phyloP scores from a whole-genome alignment of 2,113 vertebrate species.

The Patagioenas fasciata region DNA sequence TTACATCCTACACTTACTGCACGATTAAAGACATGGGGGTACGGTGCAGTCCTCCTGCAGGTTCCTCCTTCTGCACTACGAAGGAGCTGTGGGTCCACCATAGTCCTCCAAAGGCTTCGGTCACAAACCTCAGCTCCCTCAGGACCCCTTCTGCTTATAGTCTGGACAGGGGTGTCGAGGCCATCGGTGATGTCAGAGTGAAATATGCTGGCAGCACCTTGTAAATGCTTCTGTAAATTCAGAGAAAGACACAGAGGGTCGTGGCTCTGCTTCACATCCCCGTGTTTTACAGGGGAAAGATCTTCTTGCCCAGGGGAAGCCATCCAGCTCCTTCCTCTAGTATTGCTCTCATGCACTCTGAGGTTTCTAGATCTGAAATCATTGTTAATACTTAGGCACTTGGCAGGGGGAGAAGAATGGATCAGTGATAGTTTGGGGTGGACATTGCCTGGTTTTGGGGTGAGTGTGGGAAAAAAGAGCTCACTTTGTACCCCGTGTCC shows the following conservation, averaged over 20 bases:
- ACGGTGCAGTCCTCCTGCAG: background rate
- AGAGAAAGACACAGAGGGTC: background rate
- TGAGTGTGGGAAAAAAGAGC: background rate
- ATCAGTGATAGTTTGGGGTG: background rate
- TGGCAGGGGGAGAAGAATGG: background rate
- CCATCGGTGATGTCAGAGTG: background rate
- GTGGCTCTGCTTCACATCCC: fast-evolving
- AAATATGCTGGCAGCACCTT: background rate
- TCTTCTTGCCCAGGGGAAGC: background rate
- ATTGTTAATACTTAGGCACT: background rate
- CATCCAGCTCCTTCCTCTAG: background rate
- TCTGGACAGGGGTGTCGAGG: background rate
- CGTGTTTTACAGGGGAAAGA: background rate
- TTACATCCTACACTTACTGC: constrained; percentile 4
- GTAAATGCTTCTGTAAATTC: background rate
- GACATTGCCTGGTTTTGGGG: background rate
- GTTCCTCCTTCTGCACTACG: constrained; percentile 30
- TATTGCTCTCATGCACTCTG: background rate
- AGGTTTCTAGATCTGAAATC: background rate
- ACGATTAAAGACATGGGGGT: constrained; percentile 27
- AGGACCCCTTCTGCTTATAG: constrained; percentile 25
- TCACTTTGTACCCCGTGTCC: fast-evolving
- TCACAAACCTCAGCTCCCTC: background rate
- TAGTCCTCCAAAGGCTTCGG: background rate
- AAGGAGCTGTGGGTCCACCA: constrained; percentile 48